Base-by-base conservation (phyloP, 2,113 vertebrate species). In the Trematomus loennbergii region DNA sequence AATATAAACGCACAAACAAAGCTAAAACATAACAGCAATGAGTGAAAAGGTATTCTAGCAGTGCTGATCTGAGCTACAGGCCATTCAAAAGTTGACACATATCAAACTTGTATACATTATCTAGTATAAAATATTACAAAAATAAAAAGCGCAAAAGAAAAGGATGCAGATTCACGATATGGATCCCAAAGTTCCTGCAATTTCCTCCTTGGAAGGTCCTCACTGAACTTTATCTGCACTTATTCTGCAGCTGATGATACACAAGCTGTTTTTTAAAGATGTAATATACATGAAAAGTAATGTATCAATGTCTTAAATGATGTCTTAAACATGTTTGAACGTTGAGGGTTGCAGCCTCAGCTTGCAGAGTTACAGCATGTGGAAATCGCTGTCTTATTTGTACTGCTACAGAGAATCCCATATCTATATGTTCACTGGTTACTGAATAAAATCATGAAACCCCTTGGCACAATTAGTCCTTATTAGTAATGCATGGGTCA, bases 391-490 rank as follows among this genome's bases (percentile, higher is more conserved):
- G 49, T 17, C n/a, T 18, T 48, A 15, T 60, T 16, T 59, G 29
- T 50, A 16, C 20, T 9, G 8, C 20, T 33, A 57, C 73, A 73
- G 36, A 53, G 29, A 62, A 59, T 29, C 20, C 22, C 12, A 25
- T n/a, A 55, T 72, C 10, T 73, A 68, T 25, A 64, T 25, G 54
- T 57, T 74, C n/a, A 1, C 53, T 59, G 33, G 67, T 65, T 72
- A 61, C 7, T 46, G 25, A 76, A 82, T 69, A 66, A 59, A 81
- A 78, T 69, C 59, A 73, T 43, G 53, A 45, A 70, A 29, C 81
- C 63, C 2, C 22, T 11, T 66, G 78, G 63, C 54, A 45, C 69
- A 81, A 76, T 87, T 76, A 79, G 71, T 72, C 67, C 63, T 84
- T 53, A 76, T 86, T 84, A 86, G 59, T 9, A 22, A 79, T 52